Conservation (phyloP, 2,797 vertebrate species). For the Prunella strophiata region DNA sequence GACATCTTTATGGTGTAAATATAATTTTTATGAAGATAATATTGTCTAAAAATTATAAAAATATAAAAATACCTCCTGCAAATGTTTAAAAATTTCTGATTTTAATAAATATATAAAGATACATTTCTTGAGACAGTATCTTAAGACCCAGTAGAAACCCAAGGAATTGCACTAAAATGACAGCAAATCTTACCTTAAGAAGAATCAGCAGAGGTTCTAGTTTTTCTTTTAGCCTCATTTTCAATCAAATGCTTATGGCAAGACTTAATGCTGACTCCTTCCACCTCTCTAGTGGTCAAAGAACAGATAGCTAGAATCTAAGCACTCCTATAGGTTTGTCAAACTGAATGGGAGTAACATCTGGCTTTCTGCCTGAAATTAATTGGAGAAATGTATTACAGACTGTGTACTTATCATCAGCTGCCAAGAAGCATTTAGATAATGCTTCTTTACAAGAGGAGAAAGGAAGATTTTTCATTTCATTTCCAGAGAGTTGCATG, state of each 20-base stretch:
- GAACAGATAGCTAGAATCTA: neutral
- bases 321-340: neutral
- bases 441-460: slow-evolving; percentile 28
- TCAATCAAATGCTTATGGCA: neutral
- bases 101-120: neutral
- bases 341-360: slow-evolving; percentile 28
- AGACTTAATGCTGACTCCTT: neutral
- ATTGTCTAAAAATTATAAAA: neutral
- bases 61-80: neutral
- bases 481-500: neutral
- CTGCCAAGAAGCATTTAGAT: slow-evolving; percentile 61
- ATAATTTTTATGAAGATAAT: neutral
- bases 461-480: neutral
- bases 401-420: slow-evolving; percentile 54
- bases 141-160: neutral
- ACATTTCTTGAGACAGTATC: neutral
- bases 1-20: neutral
- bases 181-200: slow-evolving; percentile 18
- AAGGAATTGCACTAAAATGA: neutral
- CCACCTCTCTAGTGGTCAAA: neutral
- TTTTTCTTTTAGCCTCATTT: neutral
- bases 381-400: slow-evolving; percentile 55
- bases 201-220: neutral
- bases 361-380: slow-evolving; percentile 61
- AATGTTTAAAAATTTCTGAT: neutral